Evolutionary conservation across 2,113 vertebrate genomes (phyloP), one percentile per base, ranked within the genome.

Genomic region (Bucco capensis): DNA sequence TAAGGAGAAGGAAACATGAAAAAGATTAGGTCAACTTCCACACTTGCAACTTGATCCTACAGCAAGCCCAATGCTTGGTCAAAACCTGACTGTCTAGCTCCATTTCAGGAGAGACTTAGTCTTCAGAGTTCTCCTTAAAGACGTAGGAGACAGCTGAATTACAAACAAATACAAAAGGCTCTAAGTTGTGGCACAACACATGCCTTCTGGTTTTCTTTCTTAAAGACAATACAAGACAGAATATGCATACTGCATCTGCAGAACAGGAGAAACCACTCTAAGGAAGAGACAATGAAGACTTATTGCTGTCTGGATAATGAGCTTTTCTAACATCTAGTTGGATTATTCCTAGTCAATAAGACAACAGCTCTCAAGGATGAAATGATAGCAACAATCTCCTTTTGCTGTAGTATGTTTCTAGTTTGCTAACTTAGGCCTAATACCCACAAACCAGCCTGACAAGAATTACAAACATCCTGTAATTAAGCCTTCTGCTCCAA

Each of bases 401-500:
- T 1, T n/a, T 84, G 69, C 49, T 81, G 35, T 62, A 73, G 47
- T 10, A 30, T 12, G n/a, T 84, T 88, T 88, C 54, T 21, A 61
- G 88, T 86, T 86, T 90, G 50, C 86, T 69, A 72, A 86, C 83
- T 94, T 30, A 47, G 0, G n/a, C 80, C 57, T 38, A 84, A 82
- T 65, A 72, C 71, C 70, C 66, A 70, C 62, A 84, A 91, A 69
- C 33, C 86, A 86, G 70, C 77, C 78, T 88, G 92, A 92, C 77
- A 84, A 78, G 80, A 90, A 83, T 54, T 66, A 92, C 71, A 93
- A 95, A 90, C 92, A 94, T 58, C 62, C 81, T 76, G 74, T 75
- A 94, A 94, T 94, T 95, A 96, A 75, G 58, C 8, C 0, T 93
- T 95, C 76, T 75, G 80, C 88, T 96, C 86, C 94, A 93, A 93